These are phyloP conservation scores for Eupithecia abbreviata DNA, from an alignment of 2,888 invertebrate species.

Conservation along the genomic window DNA sequence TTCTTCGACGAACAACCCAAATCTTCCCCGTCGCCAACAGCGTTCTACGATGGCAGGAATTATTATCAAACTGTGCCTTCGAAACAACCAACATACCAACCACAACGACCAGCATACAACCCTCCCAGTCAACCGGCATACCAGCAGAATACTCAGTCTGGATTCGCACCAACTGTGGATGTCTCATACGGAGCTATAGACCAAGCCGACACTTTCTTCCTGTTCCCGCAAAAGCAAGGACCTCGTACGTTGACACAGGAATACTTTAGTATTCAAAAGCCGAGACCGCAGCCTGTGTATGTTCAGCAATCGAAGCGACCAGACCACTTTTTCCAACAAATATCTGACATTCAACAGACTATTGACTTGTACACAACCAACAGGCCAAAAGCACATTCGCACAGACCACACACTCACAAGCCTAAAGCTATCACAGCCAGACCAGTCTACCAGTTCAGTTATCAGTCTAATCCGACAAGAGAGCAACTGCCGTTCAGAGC, in stretches of 20 bases:
- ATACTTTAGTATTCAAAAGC: slow-evolving; percentile 81
- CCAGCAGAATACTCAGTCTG: slow-evolving; percentile 63
- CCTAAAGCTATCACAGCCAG: slow-evolving; percentile 81
- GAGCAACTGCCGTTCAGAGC: slow-evolving; percentile 78
- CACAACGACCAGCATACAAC: slow-evolving; percentile 30
- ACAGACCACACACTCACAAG: slow-evolving; percentile 71
- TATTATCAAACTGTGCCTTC: slow-evolving; percentile 74
- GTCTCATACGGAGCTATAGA: slow-evolving; percentile 77
- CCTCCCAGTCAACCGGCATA: slow-evolving; percentile 40
- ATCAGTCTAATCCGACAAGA: slow-evolving; percentile 84
- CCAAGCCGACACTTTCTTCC: slow-evolving; percentile 75
- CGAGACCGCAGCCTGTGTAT: slow-evolving; percentile 68
- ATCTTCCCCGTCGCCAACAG: slow-evolving; percentile 83
- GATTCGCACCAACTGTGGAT: slow-evolving; percentile 70
- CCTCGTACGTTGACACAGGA: slow-evolving; percentile 80
- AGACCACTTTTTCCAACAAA: slow-evolving; percentile 86
- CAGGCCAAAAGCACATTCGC: slow-evolving; percentile 79
- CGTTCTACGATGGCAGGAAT: slow-evolving; percentile 76
- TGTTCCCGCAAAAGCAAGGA: slow-evolving; percentile 81
- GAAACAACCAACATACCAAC: slow-evolving; percentile 44
- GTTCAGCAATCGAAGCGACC: slow-evolving; percentile 75
- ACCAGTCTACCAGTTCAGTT: slow-evolving; percentile 89
- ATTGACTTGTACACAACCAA: slow-evolving; percentile 85
- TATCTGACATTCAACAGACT: slow-evolving; percentile 86
- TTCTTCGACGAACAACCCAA: slow-evolving; percentile 87